Evolutionary conservation across 2,797 vertebrate species (phyloP).

Genomic region (Pipistrellus pygmaeus): DNA sequence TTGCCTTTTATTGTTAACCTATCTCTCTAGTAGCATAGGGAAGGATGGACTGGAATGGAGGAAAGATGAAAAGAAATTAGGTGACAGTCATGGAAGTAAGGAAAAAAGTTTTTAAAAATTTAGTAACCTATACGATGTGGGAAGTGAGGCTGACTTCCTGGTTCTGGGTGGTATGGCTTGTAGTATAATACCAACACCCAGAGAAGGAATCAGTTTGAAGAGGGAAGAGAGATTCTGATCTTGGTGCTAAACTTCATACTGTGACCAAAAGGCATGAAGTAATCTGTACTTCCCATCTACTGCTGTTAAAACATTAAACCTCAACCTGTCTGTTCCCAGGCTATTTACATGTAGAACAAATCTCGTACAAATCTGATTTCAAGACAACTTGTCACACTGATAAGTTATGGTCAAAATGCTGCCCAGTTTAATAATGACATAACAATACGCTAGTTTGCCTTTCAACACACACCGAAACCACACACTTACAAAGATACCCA

Average conservation of each 20-base stretch:
- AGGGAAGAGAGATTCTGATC: not conserved
- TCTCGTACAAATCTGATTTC: not conserved
- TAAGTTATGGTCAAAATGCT: not conserved
- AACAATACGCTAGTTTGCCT: not conserved
- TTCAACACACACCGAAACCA: conserved; percentile 21
- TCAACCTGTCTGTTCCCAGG: not conserved
- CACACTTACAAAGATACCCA: not conserved
- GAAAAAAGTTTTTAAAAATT: not conserved
- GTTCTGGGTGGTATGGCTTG: not conserved
- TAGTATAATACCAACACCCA: not conserved
- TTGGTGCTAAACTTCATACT: not conserved
- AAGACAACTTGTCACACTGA: not conserved
- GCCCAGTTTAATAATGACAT: not conserved
- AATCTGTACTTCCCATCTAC: not conserved
- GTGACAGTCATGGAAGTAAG: not conserved
- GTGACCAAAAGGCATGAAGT: not conserved
- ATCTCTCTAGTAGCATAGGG: not conserved
- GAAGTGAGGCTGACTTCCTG: not conserved
- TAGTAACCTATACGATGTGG: not conserved
- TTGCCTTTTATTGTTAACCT: not conserved
- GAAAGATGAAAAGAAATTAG: not conserved
- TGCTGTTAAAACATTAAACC: not conserved
- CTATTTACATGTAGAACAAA: not conserved
- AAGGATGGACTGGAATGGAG: not conserved
- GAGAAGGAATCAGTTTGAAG: not conserved